Evolutionary conservation across 2,113 vertebrate species (phyloP), one percentile per base, ranked within the genome.

Genomic region (cat (Felis catus)): DNA sequence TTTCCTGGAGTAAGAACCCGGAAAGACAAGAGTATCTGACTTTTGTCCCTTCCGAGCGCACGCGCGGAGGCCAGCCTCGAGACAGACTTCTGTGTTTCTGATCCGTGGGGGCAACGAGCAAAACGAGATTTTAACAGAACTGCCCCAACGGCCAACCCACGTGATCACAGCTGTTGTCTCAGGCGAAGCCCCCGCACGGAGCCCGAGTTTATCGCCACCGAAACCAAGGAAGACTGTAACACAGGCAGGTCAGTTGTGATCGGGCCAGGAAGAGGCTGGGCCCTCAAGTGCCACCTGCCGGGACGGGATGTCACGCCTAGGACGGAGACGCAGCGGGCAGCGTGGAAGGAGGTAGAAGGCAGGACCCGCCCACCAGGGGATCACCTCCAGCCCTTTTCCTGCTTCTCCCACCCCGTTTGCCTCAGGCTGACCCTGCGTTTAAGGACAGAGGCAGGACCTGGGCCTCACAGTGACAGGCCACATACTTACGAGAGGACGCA

Each of bases 271-370:
- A 39, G 55, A 15, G 3, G n/a, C 81, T 25, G 16, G 58, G 18
- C 25, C 7, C 10, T 58, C 25, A 63, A 41, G 41, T 16, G 51
- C 33, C 25, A 0, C 12, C 7, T 61, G 25, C 63, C 15, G 16
- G 89, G 58, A 36, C 12, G 48, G 48, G 45, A 31, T 19, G n/a
- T 53, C 4, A 3, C 0, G 3, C 10, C 23, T 3, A 9, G 33
- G 3, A 18, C 2, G 23, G 39, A 23, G 45, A 70, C 15, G 9
- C 27, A 3, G 78, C 9, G n/a, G 18, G 36, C 7, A 0, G 45
- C 12, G 19, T 7, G 25, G 25, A 29, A 55, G 63, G 13, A 21
- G 0, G 5, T 0, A 4, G 58, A n/a, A 58, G 25, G 68, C n/a
- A 39, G 73, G 73, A n/a, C 9, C 11, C 13, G 31, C 58, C 41